Percentiles rank a stretch among this genome's conserved stretches.
Evolutionary conservation across 1,140 invertebrate genomes (phyloP).

Genomic region (Dolichoris vasculosae): DNA sequence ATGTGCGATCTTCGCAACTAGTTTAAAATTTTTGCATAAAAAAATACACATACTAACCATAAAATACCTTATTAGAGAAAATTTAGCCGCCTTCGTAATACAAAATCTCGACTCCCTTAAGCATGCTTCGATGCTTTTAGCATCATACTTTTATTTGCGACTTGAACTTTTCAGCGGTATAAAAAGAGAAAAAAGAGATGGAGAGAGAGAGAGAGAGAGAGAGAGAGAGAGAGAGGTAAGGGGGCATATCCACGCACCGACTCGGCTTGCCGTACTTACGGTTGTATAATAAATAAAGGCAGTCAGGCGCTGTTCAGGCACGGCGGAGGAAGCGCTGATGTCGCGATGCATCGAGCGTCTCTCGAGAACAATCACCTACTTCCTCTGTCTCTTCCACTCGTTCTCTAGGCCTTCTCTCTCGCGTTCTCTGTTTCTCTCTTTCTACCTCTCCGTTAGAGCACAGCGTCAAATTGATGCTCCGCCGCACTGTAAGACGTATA

Average conservation of each 20-base stretch:
- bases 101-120: neutral
- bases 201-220: neutral
- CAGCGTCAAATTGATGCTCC: slow-evolving; percentile 26
- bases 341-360: slow-evolving; percentile 25
- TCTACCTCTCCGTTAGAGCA: neutral
- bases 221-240: neutral
- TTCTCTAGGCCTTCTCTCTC: neutral
- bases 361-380: slow-evolving; percentile 25
- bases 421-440: neutral
- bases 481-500: slow-evolving; percentile 5
- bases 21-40: too few species aligned
- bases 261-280: neutral
- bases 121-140: neutral
- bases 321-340: neutral
- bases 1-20: too few species aligned
- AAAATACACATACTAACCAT: too few species aligned
- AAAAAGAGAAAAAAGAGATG: neutral
- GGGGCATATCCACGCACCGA: neutral
- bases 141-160: slow-evolving; percentile 6
- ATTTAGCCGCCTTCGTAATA: neutral
- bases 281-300: slow-evolving; percentile 26
- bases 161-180: neutral
- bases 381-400: neutral
- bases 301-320: neutral
- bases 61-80: neutral